A percentile compares a stretch with the other conserved stretches of the same genome.
Evolutionary conservation across 1,140 invertebrate genomes (phyloP).

Genomic region (Rhagoletis zephyria): DNA sequence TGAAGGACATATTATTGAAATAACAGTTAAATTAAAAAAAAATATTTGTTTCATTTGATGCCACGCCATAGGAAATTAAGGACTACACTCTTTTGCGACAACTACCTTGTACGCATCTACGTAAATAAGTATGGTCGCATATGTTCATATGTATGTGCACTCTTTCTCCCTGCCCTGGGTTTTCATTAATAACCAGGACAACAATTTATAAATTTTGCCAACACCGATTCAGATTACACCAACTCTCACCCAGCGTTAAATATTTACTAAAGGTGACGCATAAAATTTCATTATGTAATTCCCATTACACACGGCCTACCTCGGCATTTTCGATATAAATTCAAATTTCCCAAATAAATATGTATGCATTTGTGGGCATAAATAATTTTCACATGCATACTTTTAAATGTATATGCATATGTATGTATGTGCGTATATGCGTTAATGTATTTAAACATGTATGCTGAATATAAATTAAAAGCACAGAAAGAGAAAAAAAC

Average conservation of each 20-base stretch:
- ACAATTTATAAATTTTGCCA: no score
- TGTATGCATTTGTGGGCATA: slow-evolving; percentile 19
- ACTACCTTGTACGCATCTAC: no score
- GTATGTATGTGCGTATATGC: neutral
- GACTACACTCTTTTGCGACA: no score
- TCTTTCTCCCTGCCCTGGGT: no score
- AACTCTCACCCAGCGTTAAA: neutral
- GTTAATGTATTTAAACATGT: neutral
- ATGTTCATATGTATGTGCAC: no score
- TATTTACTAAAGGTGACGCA: neutral
- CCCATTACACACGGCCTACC: neutral
- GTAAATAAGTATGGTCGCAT: no score
- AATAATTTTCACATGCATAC: neutral
- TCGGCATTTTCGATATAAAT: slow-evolving; percentile 45
- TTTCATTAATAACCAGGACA: no score
- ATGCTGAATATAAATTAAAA: neutral
- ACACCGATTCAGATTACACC: neutral
- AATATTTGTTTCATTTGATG: no score
- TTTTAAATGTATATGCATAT: neutral
- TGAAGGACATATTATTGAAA: no score
- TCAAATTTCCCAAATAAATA: slow-evolving; percentile 26
- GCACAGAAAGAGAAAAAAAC: no score
- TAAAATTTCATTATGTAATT: slow-evolving; percentile 35
- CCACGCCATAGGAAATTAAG: no score
- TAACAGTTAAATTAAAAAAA: no score